A percentile compares a stretch with the other conserved stretches of the same genome.
phyloP scores from a whole-genome alignment of 92 coral and sea anemone species.

The Epizoanthus stellaris region DNA sequence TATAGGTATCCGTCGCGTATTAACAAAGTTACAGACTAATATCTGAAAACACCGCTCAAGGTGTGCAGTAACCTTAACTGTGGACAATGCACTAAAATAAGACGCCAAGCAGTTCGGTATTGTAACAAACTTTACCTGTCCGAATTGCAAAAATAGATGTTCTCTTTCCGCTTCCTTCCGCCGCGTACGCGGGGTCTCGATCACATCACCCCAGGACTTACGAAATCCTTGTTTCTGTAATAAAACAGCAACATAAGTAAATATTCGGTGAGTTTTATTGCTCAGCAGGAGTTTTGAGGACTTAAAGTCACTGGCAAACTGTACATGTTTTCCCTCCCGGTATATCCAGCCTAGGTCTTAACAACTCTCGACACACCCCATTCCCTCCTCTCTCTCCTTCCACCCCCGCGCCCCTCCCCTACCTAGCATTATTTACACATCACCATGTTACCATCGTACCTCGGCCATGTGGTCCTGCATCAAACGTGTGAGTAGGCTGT shows the following conservation, averaged over 20 bases:
- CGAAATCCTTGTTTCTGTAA: slow-evolving; percentile 87
- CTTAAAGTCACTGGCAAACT: too few species aligned
- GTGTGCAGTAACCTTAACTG: too few species aligned
- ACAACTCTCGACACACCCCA: too few species aligned
- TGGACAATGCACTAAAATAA: too few species aligned
- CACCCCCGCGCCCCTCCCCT: not conserved
- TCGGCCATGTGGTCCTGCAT: slow-evolving; percentile 90
- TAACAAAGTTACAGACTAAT: too few species aligned
- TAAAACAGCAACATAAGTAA: not conserved
- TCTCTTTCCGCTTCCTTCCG: slow-evolving; percentile 86
- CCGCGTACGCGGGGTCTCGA: slow-evolving; percentile 79
- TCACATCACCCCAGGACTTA: slow-evolving; percentile 86
- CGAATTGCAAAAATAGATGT: slow-evolving; percentile 85
- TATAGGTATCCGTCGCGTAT: too few species aligned
- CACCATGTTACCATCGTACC: slow-evolving; percentile 38
- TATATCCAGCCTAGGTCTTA: too few species aligned
- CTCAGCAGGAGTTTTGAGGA: too few species aligned
- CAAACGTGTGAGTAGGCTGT: slow-evolving; percentile 87
- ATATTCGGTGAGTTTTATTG: too few species aligned
- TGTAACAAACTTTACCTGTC: slow-evolving; percentile 67
- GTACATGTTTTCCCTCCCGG: too few species aligned
- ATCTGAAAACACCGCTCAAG: too few species aligned
- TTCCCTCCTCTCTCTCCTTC: too few species aligned
- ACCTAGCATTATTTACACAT: not conserved
- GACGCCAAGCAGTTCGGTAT: not conserved